phyloP scores from a whole-genome alignment of 2,113 vertebrate species.

The Paradoxurus hermaphroditus region DNA sequence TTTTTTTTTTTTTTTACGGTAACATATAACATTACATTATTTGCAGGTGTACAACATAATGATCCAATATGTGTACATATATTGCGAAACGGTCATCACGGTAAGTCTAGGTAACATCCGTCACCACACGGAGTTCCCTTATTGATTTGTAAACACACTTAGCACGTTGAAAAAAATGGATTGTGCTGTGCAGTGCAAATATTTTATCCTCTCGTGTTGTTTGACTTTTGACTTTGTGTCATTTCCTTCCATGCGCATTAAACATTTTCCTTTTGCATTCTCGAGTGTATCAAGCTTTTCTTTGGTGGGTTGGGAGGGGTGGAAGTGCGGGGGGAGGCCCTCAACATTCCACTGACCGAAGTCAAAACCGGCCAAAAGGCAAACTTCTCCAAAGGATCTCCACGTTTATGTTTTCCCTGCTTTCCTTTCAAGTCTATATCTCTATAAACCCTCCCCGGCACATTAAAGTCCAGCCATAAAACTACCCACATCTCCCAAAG shows the following conservation, averaged over 20 bases:
- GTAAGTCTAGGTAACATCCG: not conserved
- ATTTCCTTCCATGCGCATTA: not conserved
- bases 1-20: not conserved
- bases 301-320: not conserved
- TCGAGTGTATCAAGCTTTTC: not conserved
- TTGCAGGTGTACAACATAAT: not conserved
- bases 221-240: not conserved
- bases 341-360: not conserved
- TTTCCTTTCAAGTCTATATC: not conserved
- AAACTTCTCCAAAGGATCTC: not conserved
- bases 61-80: not conserved
- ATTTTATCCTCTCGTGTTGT: constrained; percentile 3
- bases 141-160: not conserved
- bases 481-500: not conserved
- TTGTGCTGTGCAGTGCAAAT: not conserved
- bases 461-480: not conserved
- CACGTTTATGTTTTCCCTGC: not conserved
- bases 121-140: not conserved
- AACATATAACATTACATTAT: not conserved
- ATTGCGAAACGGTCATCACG: not conserved
- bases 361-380: not conserved
- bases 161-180: not conserved
- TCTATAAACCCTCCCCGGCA: not conserved
- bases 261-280: not conserved
- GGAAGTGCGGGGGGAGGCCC: not conserved